Conservation (phyloP, 1,140 invertebrate species). For the Amyelois transitella region DNA sequence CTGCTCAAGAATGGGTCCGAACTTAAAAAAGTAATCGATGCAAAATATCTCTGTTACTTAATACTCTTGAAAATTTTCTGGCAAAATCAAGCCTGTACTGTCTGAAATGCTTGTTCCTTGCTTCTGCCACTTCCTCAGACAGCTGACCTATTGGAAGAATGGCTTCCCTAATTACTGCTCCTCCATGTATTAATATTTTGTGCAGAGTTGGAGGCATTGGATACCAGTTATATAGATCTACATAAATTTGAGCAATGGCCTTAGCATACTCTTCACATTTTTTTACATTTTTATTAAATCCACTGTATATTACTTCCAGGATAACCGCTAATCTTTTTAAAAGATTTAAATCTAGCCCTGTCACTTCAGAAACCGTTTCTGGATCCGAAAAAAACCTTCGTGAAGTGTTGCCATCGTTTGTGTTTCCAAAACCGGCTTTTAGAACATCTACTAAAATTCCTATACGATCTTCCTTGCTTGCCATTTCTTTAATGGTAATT, state of each 20-base stretch:
- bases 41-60: conserved; percentile 20
- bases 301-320: conserved; percentile 22
- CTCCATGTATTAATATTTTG: conserved; percentile 43
- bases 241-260: conserved; percentile 31
- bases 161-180: conserved; percentile 24
- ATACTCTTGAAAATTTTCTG: conserved; percentile 21
- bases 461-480: too few species aligned
- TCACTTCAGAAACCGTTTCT: conserved; percentile 29
- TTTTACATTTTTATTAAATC: conserved; percentile 15
- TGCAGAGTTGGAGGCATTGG: conserved; percentile 48
- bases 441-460: too few species aligned
- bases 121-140: conserved; percentile 23
- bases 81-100: conserved; percentile 19
- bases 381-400: conserved; percentile 38
- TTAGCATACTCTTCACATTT: conserved; percentile 19
- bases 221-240: conserved; percentile 37
- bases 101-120: conserved; percentile 29
- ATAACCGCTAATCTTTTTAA: conserved; percentile 22
- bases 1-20: too few species aligned
- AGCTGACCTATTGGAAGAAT: conserved; percentile 28
- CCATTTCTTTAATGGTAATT: conserved; percentile 4
- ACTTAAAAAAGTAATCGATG: too few species aligned
- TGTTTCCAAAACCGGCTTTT: too few species aligned
- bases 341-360: conserved; percentile 33
- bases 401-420: too few species aligned